Evolutionary conservation across 64 coral and sea anemone genomes (phyloP).

Genomic region (Montipora efflorescens): DNA sequence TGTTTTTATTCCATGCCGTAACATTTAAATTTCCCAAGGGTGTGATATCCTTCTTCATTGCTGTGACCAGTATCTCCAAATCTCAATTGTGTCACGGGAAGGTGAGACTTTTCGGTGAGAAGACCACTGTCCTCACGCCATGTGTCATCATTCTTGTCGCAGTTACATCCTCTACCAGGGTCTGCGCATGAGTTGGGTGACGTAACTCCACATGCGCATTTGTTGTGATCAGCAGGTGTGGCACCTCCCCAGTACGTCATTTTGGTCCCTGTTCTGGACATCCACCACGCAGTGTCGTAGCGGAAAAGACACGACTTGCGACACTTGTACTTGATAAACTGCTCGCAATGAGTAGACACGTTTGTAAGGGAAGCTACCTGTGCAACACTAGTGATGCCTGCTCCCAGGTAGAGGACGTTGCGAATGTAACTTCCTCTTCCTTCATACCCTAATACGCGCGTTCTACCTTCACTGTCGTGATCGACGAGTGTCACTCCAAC

Average conservation of each 20-base stretch:
- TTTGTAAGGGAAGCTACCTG: neutral
- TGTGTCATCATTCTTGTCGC: neutral
- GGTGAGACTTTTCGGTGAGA: neutral
- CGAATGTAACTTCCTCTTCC: neutral
- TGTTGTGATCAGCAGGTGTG: neutral
- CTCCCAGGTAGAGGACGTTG: neutral
- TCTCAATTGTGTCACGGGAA: neutral
- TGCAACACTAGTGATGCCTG: neutral
- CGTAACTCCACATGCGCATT: neutral
- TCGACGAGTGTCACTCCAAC: conserved; percentile 63
- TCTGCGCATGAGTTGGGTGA: neutral
- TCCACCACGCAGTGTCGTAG: conserved; percentile 13
- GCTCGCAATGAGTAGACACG: neutral
- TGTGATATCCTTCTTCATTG: conserved; percentile 18
- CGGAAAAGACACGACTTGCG: neutral
- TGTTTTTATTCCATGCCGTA: neutral
- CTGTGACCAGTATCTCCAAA: neutral
- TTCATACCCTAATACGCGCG: conserved; percentile 37
- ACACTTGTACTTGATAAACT: neutral
- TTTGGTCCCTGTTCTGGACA: conserved; percentile 5
- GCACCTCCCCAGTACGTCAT: conserved; percentile 59
- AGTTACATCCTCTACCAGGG: conserved; percentile 20
- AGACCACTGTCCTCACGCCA: neutral
- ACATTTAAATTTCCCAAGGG: conserved; percentile 24
- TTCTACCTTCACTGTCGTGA: conserved; percentile 66